Conservation (phyloP, 2,113 vertebrate genomes). For the Vimba vimba region DNA sequence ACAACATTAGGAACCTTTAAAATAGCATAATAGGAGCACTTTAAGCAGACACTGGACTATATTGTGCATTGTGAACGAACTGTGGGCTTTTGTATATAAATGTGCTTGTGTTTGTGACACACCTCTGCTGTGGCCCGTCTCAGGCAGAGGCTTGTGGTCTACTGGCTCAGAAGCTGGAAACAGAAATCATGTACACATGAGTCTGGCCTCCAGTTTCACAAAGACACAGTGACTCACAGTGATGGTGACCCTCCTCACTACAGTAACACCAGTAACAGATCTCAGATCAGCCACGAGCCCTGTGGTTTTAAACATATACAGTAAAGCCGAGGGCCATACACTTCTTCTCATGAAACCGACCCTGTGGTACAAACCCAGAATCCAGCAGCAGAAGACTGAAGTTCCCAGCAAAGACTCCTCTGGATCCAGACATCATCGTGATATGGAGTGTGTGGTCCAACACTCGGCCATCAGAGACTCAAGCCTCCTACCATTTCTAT, state of each 20-base stretch:
- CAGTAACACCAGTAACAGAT: not conserved
- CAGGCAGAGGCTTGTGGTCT: constrained; percentile 68
- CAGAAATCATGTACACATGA: constrained; percentile 12
- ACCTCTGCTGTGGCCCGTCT: constrained; percentile 70
- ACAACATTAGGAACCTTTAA: too few species aligned
- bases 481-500: not conserved
- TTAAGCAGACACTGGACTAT: not conserved
- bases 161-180: constrained; percentile 67
- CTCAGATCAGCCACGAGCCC: not conserved
- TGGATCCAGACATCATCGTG: not conserved
- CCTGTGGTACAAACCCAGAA: not conserved
- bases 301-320: not conserved
- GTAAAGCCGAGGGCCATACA: not conserved
- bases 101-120: constrained; percentile 4
- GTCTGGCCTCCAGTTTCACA: not conserved
- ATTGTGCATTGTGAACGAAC: not conserved
- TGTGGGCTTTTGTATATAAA: not conserved
- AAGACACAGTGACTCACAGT: not conserved
- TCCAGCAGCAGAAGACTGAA: not conserved
- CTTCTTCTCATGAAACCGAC: not conserved
- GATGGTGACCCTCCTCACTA: not conserved
- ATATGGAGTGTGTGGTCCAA: not conserved
- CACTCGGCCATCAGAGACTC: not conserved
- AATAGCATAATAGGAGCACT: too few species aligned
- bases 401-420: not conserved